Base-by-base conservation (phyloP, 1,140 invertebrate genomes). In the Probaryconus sp. region DNA sequence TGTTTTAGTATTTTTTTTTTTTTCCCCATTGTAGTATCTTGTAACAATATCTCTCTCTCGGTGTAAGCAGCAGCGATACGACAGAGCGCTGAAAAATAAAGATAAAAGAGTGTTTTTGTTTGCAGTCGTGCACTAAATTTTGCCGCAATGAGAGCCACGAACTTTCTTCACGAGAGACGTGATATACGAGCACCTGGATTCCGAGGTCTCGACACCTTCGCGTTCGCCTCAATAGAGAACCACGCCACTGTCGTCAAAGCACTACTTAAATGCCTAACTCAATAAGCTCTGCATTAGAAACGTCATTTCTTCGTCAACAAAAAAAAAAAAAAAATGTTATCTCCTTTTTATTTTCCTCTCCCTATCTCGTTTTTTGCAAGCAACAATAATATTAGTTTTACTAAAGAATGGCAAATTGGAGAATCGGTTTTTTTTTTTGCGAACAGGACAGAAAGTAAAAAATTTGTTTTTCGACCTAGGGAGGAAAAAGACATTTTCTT, bases 51-150 rank as follows among this genome's bases (percentile, higher is more conserved):
- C n/a, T 71, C 58, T 60, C 18, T 37, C 16, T 7, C 18, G 26
- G 26, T 61, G 67, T 61, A 70, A 55, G 45, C 67, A 55, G 40
- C 43, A 37, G 21, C 51, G 67, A 70, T 70, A 70, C 67, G 56
- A 68, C 43, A 14, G 14, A 55, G 55, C 55, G 40, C 31, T 61
- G 68, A 71, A 71, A 71, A 71, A 71, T 72, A 65, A 55, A 55
- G 42, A 65, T 55, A 65, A 55, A 65, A 56, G 53, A 47, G 45
- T 51, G 60, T 72, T 72, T 65, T 63, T 60, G 60, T 35, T 72
- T 47, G 61, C 70, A 50, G 55, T 10, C 26, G 43, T 37, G 60
- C 51, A 72, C 69, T 72, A 72, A 72, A 72, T 72, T 72, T 60
- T 33, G 20, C 51, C 38, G 45, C 51, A 65, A 65, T 64, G 60